Percentiles rank a stretch among this genome's conserved stretches.
Conservation (phyloP, 2,113 vertebrate species). For the Peucedramus taeniatus region DNA sequence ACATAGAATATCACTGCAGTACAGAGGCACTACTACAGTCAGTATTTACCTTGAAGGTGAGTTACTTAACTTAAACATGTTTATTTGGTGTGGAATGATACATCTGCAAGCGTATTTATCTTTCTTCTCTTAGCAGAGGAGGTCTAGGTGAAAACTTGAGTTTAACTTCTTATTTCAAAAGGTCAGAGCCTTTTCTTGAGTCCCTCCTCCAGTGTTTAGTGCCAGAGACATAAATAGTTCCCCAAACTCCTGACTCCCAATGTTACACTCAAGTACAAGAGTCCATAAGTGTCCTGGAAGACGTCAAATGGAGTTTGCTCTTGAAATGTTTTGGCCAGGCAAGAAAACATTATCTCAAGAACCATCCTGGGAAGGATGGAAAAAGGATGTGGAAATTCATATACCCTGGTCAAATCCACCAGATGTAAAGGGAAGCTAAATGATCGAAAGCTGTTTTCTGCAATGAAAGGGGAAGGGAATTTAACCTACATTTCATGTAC, state of each 20-base stretch:
- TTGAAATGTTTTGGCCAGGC: not conserved
- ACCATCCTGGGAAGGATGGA: not conserved
- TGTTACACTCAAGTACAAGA: not conserved
- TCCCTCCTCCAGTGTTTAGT: not conserved
- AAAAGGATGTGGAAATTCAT: not conserved
- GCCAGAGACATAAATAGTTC: not conserved
- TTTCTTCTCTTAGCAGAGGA: not conserved
- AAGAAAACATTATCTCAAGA: not conserved
- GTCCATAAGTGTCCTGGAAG: not conserved
- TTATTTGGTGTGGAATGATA: not conserved
- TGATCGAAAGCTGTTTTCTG: not conserved
- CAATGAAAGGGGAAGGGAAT: not conserved
- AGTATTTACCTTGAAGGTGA: not conserved
- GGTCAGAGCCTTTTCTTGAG: not conserved
- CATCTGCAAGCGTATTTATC: not conserved
- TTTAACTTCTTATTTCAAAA: conserved; percentile 2
- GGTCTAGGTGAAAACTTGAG: not conserved
- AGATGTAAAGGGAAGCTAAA: not conserved
- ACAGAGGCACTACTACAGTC: not conserved
- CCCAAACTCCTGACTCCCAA: not conserved
- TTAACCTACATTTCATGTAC: not conserved
- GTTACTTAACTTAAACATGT: not conserved
- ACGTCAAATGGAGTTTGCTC: not conserved
- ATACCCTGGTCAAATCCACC: not conserved
- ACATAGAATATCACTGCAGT: not conserved